Evolutionary conservation across 2,797 vertebrate genomes (phyloP).

Genomic region (Hypotaenidia philippensis): DNA sequence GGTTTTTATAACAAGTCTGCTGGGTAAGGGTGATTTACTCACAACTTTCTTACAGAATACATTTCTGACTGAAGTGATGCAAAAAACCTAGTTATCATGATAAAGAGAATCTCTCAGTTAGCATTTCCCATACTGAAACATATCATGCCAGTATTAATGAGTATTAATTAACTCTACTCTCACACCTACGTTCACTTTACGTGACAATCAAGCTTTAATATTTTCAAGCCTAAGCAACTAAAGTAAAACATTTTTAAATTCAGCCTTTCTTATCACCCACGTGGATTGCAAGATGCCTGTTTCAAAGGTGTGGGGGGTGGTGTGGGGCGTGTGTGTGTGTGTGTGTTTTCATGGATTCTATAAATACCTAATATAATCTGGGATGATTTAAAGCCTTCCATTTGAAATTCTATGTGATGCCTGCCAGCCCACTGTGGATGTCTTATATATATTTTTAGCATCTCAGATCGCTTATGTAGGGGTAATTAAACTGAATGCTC

Average conservation of each 20-base stretch:
- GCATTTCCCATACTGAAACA: not conserved
- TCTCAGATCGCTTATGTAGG: not conserved
- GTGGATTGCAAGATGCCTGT: not conserved
- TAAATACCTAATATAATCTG: not conserved
- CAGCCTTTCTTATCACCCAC: not conserved
- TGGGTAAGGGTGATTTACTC: not conserved
- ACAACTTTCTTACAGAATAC: not conserved
- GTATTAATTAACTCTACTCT: not conserved
- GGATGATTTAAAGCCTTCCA: not conserved
- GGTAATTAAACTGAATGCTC: not conserved
- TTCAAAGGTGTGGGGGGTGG: not conserved
- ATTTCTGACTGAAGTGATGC: not conserved
- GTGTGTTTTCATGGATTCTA: not conserved
- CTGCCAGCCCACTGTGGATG: accelerated
- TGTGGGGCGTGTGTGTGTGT: too few relatives aligned
- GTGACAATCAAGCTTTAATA: not conserved
- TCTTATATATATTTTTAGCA: not conserved
- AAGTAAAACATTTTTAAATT: not conserved
- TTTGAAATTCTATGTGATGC: not conserved
- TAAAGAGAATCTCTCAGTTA: not conserved
- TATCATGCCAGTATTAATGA: not conserved
- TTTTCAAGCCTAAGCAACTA: not conserved
- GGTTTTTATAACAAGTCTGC: not conserved
- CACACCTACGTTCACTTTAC: not conserved
- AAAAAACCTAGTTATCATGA: not conserved